phyloP scores from a whole-genome alignment of 1,140 invertebrate genomes.

The Harlomillsia oculata region DNA sequence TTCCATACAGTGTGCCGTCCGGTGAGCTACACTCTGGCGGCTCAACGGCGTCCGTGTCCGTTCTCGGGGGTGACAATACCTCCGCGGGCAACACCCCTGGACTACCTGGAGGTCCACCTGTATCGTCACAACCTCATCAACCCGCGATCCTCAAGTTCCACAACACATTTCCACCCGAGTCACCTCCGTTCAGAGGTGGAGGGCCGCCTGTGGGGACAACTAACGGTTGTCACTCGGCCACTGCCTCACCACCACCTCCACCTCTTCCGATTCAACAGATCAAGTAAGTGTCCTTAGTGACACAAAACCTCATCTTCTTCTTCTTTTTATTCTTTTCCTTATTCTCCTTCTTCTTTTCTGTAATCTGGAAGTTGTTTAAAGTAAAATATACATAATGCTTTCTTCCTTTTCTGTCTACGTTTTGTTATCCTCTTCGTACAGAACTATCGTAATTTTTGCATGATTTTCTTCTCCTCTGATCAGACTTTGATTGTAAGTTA shows the following conservation, averaged over 20 bases:
- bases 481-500: too few relatives aligned
- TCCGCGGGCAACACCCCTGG: conserved; percentile 15
- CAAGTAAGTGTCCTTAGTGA: conserved; percentile 24
- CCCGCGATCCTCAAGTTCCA: conserved; percentile 61
- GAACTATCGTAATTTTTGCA: too few relatives aligned
- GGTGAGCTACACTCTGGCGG: conserved; percentile 18
- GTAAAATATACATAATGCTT: too few relatives aligned
- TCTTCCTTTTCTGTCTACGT: too few relatives aligned
- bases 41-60: conserved; percentile 16
- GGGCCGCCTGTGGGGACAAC: too few relatives aligned
- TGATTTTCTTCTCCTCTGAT: too few relatives aligned
- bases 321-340: too few relatives aligned
- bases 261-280: conserved; percentile 13
- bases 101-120: neutral
- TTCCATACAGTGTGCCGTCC: conserved; percentile 21
- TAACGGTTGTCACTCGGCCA: conserved; percentile 14
- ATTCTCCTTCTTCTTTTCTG: too few relatives aligned
- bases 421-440: too few relatives aligned
- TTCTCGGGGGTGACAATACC: conserved; percentile 13
- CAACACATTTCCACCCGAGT: conserved; percentile 78
- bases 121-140: conserved; percentile 7
- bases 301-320: conserved; percentile 20
- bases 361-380: too few relatives aligned
- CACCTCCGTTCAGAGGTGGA: conserved; percentile 25
- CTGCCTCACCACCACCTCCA: conserved; percentile 28